Evolutionary conservation across 2,888 invertebrate species (phyloP).

Genomic region (Tetropium fuscum): DNA sequence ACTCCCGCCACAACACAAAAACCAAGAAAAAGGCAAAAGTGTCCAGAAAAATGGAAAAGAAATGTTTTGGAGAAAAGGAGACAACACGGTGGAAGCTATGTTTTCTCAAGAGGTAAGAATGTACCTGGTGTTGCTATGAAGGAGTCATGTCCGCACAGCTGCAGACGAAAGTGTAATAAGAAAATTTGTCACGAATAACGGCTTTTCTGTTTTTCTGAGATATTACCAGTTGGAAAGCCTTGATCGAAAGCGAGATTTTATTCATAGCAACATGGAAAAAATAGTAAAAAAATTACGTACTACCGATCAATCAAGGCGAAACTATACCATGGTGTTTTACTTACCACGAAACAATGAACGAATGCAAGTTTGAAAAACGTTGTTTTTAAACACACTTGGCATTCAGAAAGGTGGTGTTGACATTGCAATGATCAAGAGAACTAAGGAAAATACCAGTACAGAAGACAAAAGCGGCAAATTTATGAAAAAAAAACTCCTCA

Average conservation of each 20-base stretch:
- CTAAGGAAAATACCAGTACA: background rate
- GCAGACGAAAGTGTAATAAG: too few relatives aligned
- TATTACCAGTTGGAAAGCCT: too few relatives aligned
- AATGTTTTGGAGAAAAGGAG: slow-evolving; percentile 28
- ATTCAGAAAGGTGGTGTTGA: slow-evolving; percentile 28
- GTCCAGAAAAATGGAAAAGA: slow-evolving; percentile 25
- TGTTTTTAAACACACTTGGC: slow-evolving; percentile 28
- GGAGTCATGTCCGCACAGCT: too few relatives aligned
- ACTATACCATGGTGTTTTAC: background rate
- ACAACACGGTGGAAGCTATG: slow-evolving; percentile 8
- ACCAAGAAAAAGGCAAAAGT: slow-evolving; percentile 22
- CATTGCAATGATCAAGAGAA: slow-evolving; percentile 21
- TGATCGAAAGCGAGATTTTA: too few relatives aligned
- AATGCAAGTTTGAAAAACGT: slow-evolving; percentile 19
- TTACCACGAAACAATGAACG: background rate
- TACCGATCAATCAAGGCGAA: background rate
- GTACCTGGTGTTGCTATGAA: too few relatives aligned
- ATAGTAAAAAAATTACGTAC: background rate
- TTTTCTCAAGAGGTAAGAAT: too few relatives aligned
- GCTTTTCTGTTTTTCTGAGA: too few relatives aligned
- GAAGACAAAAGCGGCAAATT: background rate
- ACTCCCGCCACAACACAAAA: slow-evolving; percentile 23
- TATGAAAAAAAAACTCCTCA: slow-evolving; percentile 6
- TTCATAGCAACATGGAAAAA: too few relatives aligned
- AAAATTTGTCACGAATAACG: too few relatives aligned